phyloP scores from a whole-genome alignment of 2,888 invertebrate species.

The Caenorhabditis wallacei region DNA sequence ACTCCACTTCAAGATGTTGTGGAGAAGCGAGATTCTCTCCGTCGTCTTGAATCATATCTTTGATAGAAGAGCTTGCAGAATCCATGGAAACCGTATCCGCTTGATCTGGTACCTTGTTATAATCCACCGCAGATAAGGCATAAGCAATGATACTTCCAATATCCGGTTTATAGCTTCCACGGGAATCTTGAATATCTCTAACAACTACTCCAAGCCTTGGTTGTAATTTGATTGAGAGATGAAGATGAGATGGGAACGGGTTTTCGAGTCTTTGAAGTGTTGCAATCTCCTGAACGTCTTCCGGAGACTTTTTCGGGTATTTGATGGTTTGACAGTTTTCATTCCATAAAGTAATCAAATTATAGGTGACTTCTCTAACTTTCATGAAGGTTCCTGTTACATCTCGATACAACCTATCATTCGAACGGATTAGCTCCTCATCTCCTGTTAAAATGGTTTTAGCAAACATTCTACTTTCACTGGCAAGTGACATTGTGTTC shows the following conservation, averaged over 20 bases:
- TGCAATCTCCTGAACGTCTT: slow-evolving; percentile 44
- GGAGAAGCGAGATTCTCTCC: slow-evolving; percentile 48
- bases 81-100: slow-evolving; percentile 50
- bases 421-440: slow-evolving; percentile 52
- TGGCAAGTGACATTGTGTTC: slow-evolving; percentile 52
- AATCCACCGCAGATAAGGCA: slow-evolving; percentile 89
- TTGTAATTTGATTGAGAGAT: slow-evolving; percentile 71
- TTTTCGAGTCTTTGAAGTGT: slow-evolving; percentile 67
- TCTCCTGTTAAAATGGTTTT: slow-evolving; percentile 39
- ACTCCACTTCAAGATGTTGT: slow-evolving; percentile 85
- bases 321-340: slow-evolving; percentile 66
- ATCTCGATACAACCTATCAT: slow-evolving; percentile 60
- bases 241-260: slow-evolving; percentile 76
- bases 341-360: slow-evolving; percentile 76
- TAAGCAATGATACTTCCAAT: slow-evolving; percentile 88
- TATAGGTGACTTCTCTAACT: slow-evolving; percentile 73
- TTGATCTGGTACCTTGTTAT: slow-evolving; percentile 84
- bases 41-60: slow-evolving; percentile 29
- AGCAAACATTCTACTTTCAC: slow-evolving; percentile 56
- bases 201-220: slow-evolving; percentile 75
- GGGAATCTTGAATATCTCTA: slow-evolving; percentile 74
- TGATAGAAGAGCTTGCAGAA: slow-evolving; percentile 37
- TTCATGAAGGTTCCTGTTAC: slow-evolving; percentile 71
- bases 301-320: slow-evolving; percentile 15
- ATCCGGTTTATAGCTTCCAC: slow-evolving; percentile 78